phyloP scores from a whole-genome alignment of 2,888 invertebrate genomes.

The Sthenelais limicola region DNA sequence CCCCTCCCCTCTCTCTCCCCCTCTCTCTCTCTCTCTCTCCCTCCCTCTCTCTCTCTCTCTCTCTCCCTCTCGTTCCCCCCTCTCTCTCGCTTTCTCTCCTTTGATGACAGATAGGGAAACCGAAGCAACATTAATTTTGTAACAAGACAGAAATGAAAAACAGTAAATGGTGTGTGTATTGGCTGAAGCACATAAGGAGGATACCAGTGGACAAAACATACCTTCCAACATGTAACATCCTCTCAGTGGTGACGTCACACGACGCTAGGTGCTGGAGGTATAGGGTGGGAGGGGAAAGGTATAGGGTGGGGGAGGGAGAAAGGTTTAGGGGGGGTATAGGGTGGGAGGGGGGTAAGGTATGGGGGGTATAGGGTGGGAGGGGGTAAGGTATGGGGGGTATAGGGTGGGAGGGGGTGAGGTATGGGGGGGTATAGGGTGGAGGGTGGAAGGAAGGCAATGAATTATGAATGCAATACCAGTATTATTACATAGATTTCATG shows the following conservation, averaged over 20 bases:
- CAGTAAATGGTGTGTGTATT: no score
- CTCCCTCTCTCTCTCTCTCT: background rate
- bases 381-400: no score
- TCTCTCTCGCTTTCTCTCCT: background rate
- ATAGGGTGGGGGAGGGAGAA: background rate
- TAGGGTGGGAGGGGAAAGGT: background rate
- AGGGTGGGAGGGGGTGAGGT: background rate
- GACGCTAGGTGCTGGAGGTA: no score
- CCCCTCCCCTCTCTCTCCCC: background rate
- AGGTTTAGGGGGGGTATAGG: background rate
- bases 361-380: background rate
- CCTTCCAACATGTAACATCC: conserved; percentile 3
- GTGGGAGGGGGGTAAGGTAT: background rate
- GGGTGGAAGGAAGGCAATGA: background rate
- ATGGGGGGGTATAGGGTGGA: background rate
- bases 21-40: background rate
- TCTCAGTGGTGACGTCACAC: background rate
- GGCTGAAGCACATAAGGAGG: no score
- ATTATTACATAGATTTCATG: conserved; percentile 32
- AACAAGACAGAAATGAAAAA: conserved; percentile 32
- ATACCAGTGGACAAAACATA: no score
- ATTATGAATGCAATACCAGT: conserved; percentile 31
- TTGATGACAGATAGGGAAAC: background rate
- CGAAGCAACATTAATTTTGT: conserved; percentile 29
- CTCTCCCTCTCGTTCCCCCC: background rate